phyloP scores from a whole-genome alignment of 2,888 invertebrate species.

The Dicycla oo region DNA sequence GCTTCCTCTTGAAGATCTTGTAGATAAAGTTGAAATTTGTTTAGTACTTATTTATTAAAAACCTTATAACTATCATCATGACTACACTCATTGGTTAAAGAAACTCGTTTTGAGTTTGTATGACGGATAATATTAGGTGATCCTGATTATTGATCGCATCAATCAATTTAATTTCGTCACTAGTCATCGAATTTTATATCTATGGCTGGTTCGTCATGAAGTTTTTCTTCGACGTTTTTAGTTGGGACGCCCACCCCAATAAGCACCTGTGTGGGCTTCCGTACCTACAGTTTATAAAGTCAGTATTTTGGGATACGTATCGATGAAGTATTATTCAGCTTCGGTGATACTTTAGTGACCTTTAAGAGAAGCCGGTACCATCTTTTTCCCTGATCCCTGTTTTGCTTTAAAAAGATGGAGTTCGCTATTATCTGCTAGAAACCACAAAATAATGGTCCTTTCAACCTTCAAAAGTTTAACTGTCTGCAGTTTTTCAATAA shows the following conservation, averaged over 20 bases:
- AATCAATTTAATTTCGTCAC: neutral
- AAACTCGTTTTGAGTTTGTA: neutral
- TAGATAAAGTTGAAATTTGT: neutral
- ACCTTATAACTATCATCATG: too few relatives aligned
- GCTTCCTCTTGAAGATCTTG: slow-evolving; percentile 16
- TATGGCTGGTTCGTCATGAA: neutral
- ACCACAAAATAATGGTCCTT: neutral
- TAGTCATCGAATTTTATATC: neutral
- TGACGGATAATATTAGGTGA: neutral
- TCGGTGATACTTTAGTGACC: neutral
- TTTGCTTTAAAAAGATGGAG: too few relatives aligned
- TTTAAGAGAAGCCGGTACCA: too few relatives aligned
- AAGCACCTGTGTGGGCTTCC: too few relatives aligned
- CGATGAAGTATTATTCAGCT: too few relatives aligned
- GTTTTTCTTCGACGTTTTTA: neutral
- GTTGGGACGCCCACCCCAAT: too few relatives aligned
- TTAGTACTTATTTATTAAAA: too few relatives aligned
- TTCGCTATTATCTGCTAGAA: neutral
- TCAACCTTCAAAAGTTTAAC: slow-evolving; percentile 20
- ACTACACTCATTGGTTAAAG: neutral
- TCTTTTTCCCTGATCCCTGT: too few relatives aligned
- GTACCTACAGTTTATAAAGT: too few relatives aligned
- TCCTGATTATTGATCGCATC: neutral
- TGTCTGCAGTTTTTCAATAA: slow-evolving; percentile 47
- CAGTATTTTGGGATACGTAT: too few relatives aligned